Percentiles rank a stretch among this genome's conserved stretches.
phyloP scores from a whole-genome alignment of 2,888 invertebrate species.

The Alentia gelatinosa region DNA sequence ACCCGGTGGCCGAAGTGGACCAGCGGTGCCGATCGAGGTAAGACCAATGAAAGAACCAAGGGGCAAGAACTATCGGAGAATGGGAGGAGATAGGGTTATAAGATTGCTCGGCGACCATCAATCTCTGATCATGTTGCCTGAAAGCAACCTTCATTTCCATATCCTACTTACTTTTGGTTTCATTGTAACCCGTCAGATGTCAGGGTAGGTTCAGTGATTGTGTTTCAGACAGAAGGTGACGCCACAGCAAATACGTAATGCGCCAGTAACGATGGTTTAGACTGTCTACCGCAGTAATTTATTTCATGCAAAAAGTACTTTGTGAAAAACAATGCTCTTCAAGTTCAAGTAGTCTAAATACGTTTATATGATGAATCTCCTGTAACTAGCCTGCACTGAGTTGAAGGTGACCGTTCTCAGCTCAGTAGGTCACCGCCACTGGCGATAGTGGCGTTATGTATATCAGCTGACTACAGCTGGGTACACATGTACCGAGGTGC shows the following conservation, averaged over 20 bases:
- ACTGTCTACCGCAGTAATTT: no score
- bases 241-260: background rate
- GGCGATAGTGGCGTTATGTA: background rate
- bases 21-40: no score
- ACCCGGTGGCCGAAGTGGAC: no score
- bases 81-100: no score
- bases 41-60: no score
- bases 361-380: background rate
- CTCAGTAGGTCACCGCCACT: background rate
- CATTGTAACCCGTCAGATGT: background rate
- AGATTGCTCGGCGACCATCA: no score
- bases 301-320: background rate
- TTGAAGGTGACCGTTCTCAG: background rate
- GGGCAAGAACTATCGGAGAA: no score
- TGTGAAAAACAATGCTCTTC: background rate
- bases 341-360: background rate
- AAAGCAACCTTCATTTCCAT: background rate
- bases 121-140: no score
- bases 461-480: conserved; percentile 6
- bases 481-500: background rate
- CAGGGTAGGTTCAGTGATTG: background rate
- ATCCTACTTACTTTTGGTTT: background rate
- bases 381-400: background rate
- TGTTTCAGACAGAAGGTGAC: background rate
- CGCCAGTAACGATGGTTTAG: no score